These are phyloP conservation scores for Hypsopygia costalis DNA, from an alignment of 2,888 invertebrate genomes.

Conservation along the genomic window DNA sequence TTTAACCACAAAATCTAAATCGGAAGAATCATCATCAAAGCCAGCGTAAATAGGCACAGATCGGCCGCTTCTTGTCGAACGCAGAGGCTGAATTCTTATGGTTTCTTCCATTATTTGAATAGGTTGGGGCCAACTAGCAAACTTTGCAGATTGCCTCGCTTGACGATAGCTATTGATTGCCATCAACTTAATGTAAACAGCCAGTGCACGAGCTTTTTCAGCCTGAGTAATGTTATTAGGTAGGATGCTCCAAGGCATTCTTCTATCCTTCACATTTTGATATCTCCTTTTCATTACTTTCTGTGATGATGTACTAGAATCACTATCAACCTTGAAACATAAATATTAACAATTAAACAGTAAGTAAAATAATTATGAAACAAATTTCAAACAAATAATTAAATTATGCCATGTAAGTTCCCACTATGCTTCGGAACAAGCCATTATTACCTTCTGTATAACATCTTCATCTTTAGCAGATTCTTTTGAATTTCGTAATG, in stretches of 20 bases:
- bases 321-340: slow-evolving; percentile 33
- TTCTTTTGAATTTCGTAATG: slow-evolving; percentile 63
- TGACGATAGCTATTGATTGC: slow-evolving; percentile 63
- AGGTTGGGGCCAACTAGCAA: slow-evolving; percentile 64
- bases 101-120: slow-evolving; percentile 67
- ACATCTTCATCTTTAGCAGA: slow-evolving; percentile 56
- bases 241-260: slow-evolving; percentile 71
- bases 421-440: too few species aligned
- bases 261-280: slow-evolving; percentile 61
- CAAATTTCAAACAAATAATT: too few species aligned
- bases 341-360: too few species aligned
- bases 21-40: slow-evolving; percentile 69
- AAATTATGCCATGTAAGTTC: too few species aligned
- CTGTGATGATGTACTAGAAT: slow-evolving; percentile 28
- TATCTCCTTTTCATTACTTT: slow-evolving; percentile 55
- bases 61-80: slow-evolving; percentile 68
- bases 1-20: slow-evolving; percentile 62
- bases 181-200: slow-evolving; percentile 69
- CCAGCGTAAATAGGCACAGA: slow-evolving; percentile 64
- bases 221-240: slow-evolving; percentile 52
- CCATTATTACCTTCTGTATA: slow-evolving; percentile 31
- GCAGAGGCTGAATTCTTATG: slow-evolving; percentile 50
- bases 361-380: slow-evolving; percentile 3
- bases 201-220: slow-evolving; percentile 62
- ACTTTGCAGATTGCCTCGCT: slow-evolving; percentile 55